These are phyloP conservation scores for Pandemis corylana DNA, from an alignment of 2,888 invertebrate species.

Conservation along the genomic window DNA sequence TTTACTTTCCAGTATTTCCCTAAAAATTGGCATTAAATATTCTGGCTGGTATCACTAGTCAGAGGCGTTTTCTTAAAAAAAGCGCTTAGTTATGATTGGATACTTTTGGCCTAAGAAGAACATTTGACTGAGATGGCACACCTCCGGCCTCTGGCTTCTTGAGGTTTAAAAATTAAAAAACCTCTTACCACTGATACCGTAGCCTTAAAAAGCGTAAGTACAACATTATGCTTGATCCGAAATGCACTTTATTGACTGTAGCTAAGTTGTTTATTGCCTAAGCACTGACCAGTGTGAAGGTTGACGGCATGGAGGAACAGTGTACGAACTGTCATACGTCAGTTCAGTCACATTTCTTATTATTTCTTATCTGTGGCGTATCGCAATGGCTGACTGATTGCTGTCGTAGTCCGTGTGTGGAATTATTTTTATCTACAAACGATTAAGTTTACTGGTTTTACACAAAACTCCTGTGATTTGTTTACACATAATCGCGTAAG, in stretches of 20 bases:
- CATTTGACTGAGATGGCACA: too few relatives aligned
- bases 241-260: neutral
- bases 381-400: slow-evolving; percentile 61
- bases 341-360: slow-evolving; percentile 26
- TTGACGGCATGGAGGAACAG: neutral
- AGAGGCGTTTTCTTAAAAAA: neutral
- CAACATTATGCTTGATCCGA: neutral
- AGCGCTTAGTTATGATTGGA: neutral
- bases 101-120: neutral
- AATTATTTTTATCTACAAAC: slow-evolving; percentile 45
- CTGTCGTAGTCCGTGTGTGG: slow-evolving; percentile 59
- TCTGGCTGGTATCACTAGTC: slow-evolving; percentile 5
- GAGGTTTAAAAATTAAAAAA: neutral
- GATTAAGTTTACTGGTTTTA: slow-evolving; percentile 33
- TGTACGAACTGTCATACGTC: slow-evolving; percentile 17
- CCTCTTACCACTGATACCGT: neutral
- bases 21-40: neutral
- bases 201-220: neutral
- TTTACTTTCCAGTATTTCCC: neutral
- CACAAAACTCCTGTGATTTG: slow-evolving; percentile 14
- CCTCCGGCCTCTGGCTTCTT: neutral
- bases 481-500: slow-evolving; percentile 28
- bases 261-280: neutral
- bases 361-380: slow-evolving; percentile 40
- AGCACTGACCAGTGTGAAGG: neutral